A percentile compares a stretch with the other conserved stretches of the same genome.
These are phyloP conservation scores for Cantharis nigra DNA, from an alignment of 2,888 invertebrate species.

Conservation along the genomic window DNA sequence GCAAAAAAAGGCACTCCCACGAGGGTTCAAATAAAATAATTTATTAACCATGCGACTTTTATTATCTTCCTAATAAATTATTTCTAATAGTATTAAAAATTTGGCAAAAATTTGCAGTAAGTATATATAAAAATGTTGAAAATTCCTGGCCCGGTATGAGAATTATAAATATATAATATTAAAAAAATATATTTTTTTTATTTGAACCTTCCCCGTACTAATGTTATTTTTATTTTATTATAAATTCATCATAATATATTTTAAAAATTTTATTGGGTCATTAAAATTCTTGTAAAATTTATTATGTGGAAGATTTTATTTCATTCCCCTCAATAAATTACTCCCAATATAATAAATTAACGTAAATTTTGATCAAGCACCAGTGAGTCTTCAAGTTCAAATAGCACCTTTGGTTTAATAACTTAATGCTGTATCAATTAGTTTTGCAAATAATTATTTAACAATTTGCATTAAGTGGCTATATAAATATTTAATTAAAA, in stretches of 20 bases:
- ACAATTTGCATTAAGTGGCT: conserved; percentile 1
- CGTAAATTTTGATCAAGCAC: neutral
- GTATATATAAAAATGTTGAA: neutral
- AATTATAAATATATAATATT: neutral
- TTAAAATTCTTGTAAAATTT: neutral
- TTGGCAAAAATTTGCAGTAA: neutral
- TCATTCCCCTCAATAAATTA: neutral
- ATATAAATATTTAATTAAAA: conserved; percentile 17
- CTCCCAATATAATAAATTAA: neutral
- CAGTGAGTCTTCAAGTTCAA: neutral
- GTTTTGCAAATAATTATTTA: conserved; percentile 22
- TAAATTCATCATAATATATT: neutral
- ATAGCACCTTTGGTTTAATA: conserved; percentile 10
- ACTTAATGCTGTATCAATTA: conserved; percentile 26
- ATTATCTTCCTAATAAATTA: neutral
- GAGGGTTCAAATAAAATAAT: neutral
- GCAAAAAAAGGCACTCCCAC: neutral
- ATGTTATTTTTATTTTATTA: neutral
- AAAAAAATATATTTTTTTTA: neutral
- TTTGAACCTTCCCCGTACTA: neutral
- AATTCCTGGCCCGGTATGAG: neutral
- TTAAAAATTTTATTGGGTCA: neutral
- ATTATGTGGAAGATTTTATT: neutral
- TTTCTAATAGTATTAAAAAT: neutral
- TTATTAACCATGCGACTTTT: neutral